A percentile compares a stretch with the other conserved stretches of the same genome.
phyloP scores from a whole-genome alignment of 2,797 vertebrate species.

The Eidolon dupreanum region DNA sequence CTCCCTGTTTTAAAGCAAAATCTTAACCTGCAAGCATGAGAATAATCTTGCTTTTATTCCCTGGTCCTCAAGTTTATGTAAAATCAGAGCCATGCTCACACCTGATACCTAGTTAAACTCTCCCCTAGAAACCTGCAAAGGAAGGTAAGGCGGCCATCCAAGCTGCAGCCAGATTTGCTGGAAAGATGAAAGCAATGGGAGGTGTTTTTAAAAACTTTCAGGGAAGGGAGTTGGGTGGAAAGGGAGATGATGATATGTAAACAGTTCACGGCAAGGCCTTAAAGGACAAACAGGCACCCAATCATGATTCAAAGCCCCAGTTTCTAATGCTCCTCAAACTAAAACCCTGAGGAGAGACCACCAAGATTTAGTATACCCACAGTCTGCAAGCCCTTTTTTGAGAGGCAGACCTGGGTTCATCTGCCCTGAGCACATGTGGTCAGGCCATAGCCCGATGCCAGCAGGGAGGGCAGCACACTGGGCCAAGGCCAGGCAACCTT shows the following conservation, averaged over 20 bases:
- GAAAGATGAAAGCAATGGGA: conserved; percentile 59
- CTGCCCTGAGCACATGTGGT: background rate
- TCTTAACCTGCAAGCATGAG: conserved; percentile 29
- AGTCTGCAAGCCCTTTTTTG: background rate
- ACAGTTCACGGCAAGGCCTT: background rate
- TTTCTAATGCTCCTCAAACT: background rate
- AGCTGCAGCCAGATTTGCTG: conserved; percentile 58
- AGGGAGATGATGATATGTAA: background rate
- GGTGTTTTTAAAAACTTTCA: conserved; percentile 37
- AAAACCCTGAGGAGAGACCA: background rate
- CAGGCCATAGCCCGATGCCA: background rate
- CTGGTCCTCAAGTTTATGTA: conserved; percentile 22
- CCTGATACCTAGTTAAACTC: conserved; percentile 69
- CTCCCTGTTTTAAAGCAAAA: conserved; percentile 45
- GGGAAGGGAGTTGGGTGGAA: background rate
- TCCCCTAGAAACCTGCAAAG: conserved; percentile 76
- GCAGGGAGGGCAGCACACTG: background rate
- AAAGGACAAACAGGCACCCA: conserved; percentile 3
- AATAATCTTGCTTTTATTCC: conserved; percentile 41
- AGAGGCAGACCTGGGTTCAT: background rate
- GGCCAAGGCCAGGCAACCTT: background rate
- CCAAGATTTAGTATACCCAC: background rate
- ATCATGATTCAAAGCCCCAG: background rate
- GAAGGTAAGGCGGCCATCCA: conserved; percentile 62
- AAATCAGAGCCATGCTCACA: conserved; percentile 58